phyloP scores from a whole-genome alignment of 2,797 vertebrate genomes.

The Siniperca obscura region DNA sequence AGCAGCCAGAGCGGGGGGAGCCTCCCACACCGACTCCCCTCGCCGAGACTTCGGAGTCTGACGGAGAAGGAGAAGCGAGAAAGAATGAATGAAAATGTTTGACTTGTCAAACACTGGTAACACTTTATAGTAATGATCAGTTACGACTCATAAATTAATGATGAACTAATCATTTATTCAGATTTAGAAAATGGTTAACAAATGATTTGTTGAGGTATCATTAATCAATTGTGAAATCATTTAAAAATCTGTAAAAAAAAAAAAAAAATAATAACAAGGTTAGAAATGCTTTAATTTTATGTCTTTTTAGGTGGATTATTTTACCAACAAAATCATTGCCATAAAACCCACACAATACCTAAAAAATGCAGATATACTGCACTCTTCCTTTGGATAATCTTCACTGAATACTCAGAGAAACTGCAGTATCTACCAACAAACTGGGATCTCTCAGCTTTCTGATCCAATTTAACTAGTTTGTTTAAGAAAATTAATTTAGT shows the following conservation, averaged over 20 bases:
- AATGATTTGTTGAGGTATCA: too few species aligned
- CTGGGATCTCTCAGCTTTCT: not conserved
- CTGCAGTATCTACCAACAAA: not conserved
- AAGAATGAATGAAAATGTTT: not conserved
- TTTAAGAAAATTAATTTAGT: not conserved
- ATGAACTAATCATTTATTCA: too few species aligned
- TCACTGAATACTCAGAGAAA: not conserved
- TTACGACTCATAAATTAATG: too few species aligned
- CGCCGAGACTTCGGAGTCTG: conserved; percentile 78
- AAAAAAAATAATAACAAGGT: too few species aligned
- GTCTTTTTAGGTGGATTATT: not conserved
- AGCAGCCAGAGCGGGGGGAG: conserved; percentile 83
- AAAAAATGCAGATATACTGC: not conserved
- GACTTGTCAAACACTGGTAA: too few species aligned
- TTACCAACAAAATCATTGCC: too few species aligned
- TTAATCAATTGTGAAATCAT: too few species aligned
- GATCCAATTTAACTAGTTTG: not conserved
- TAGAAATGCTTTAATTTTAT: not conserved
- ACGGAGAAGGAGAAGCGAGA: conserved; percentile 1
- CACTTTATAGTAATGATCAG: too few species aligned
- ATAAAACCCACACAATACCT: not conserved
- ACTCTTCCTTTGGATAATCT: not conserved
- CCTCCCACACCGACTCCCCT: conserved; percentile 79
- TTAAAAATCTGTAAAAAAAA: too few species aligned
- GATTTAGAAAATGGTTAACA: too few species aligned